Evolutionary conservation across 2,888 invertebrate genomes (phyloP).

Genomic region (Tipula helvola): DNA sequence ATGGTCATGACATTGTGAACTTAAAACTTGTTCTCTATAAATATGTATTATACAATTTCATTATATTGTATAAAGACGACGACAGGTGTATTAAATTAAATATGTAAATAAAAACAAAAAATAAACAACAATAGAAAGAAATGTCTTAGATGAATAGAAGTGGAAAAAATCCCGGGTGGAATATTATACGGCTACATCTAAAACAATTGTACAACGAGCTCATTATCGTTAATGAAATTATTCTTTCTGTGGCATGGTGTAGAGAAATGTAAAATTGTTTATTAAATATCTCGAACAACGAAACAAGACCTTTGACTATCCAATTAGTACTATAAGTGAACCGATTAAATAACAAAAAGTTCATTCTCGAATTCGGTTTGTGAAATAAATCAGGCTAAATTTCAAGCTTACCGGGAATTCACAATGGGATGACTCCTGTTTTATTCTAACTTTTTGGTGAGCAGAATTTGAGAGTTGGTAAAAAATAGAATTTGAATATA

Average conservation of each 20-base stretch:
- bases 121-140: neutral
- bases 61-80: neutral
- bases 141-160: neutral
- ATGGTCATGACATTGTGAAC: neutral
- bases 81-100: neutral
- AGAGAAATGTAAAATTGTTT: too few species aligned
- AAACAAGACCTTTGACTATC: too few species aligned
- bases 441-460: too few species aligned
- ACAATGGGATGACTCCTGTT: too few species aligned
- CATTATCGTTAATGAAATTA: neutral
- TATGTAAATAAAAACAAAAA: neutral
- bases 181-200: neutral
- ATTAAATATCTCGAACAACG: too few species aligned
- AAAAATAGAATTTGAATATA: too few species aligned
- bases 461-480: too few species aligned
- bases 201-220: neutral
- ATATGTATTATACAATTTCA: neutral
- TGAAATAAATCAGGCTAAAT: too few species aligned
- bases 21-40: neutral
- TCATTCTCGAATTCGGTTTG: too few species aligned
- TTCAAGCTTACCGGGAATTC: too few species aligned
- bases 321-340: too few species aligned
- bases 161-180: neutral
- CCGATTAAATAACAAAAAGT: too few species aligned
- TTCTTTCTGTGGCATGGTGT: neutral